Evolutionary conservation across 2,797 vertebrate genomes (phyloP), one percentile per base, ranked within the genome.

Genomic region (Pipistrellus pygmaeus): DNA sequence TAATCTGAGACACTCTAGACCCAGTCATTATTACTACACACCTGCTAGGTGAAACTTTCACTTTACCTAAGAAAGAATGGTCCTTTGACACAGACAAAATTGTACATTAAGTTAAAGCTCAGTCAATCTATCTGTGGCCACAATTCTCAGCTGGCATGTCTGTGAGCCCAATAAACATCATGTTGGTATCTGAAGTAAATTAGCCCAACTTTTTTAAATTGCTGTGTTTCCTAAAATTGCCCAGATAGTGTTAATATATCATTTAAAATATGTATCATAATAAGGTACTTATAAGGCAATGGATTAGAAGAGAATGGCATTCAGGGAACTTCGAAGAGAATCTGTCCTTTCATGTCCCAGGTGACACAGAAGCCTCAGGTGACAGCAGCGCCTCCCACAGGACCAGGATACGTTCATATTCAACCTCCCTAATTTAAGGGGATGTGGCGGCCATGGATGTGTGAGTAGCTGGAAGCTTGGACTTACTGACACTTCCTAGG

Each of bases 151-250:
- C 1, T 53, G 14, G 15, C 20, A 35, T 8, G 60, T 41, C 48
- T 72, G 13, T 6, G 21, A 84, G 27, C 30, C 21, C 32, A 55
- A 38, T 21, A 73, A 72, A 53, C 17, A 85, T 66, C 15, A 7
- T 38, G 51, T 21, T 38, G 5, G 35, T 23, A 1, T 41, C n/a
- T 14, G 55, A 84, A 85, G 27, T 73, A 78, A 92, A 90, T 38
- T 57, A 81, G 35, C 62, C 23, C 32, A 68, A 35, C 46, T 80
- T 92, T 48, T 60, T 30, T 53, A 92, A 86, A 64, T 6, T 32
- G 1, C 9, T 35, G 9, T 35, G 35, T 57, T 94, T 92, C 41
- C 80, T 91, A 80, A 94, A 95, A 71, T 60, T 88, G 94, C 9
- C 51, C 13, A 68, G 51, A 66, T 0, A 7, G 17, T 6, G 25